Evolutionary conservation across 35 echinoderm and acorn worm species (phyloP).

Genomic region (Lytechinus variegatus): DNA sequence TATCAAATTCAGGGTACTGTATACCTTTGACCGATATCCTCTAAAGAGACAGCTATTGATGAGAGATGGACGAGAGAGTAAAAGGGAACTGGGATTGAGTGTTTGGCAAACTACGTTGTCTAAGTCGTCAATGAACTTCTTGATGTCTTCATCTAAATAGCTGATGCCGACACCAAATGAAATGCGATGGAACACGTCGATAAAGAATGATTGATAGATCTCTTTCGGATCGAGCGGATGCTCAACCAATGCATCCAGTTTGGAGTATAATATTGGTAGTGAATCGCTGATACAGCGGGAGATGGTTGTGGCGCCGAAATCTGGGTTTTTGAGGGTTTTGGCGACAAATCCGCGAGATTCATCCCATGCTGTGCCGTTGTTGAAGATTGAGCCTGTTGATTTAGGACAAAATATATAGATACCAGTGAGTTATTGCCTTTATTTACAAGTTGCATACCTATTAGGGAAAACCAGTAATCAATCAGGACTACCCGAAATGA

Average conservation of each 20-base stretch:
- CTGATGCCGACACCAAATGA: background rate
- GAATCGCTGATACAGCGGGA: background rate
- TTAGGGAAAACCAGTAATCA: too few species aligned
- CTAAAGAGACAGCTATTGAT: background rate
- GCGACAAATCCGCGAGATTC: conserved; percentile 17
- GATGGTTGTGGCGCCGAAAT: background rate
- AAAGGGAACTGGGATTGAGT: background rate
- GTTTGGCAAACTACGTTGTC: background rate
- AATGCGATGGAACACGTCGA: conserved; percentile 32
- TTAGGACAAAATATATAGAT: too few species aligned
- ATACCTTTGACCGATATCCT: conserved; percentile 19
- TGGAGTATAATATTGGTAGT: background rate
- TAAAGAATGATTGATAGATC: background rate
- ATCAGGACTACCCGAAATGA: too few species aligned
- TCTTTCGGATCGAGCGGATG: background rate
- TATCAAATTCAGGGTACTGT: background rate
- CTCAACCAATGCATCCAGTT: background rate
- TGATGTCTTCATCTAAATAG: background rate
- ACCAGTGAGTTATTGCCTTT: too few species aligned
- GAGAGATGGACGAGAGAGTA: background rate
- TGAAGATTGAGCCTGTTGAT: background rate
- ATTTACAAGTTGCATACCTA: too few species aligned
- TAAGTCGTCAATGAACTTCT: background rate
- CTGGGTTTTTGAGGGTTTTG: background rate
- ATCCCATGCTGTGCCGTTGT: conserved; percentile 2